phyloP scores from a whole-genome alignment of 2,797 vertebrate species.

The Acipenser ruthenus region DNA sequence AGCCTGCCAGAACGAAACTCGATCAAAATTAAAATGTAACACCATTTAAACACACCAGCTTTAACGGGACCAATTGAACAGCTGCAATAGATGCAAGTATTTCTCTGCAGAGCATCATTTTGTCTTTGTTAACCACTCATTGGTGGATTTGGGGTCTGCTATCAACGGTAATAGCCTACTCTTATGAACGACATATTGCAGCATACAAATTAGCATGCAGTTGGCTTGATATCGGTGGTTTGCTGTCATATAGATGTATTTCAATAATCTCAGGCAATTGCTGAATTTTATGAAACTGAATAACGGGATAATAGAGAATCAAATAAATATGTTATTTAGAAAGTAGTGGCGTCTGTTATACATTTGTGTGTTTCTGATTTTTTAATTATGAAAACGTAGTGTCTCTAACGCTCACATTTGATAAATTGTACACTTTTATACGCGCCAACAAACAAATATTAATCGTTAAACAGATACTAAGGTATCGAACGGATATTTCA shows the following conservation, averaged over 20 bases:
- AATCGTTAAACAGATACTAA: too few relatives aligned
- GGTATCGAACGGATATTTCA: too few relatives aligned
- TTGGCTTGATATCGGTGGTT: neutral
- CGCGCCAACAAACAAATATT: too few relatives aligned
- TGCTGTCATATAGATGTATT: neutral
- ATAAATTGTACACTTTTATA: too few relatives aligned
- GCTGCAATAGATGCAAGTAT: slow-evolving; percentile 83
- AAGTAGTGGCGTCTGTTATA: too few relatives aligned
- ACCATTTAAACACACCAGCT: slow-evolving; percentile 81
- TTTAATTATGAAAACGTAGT: too few relatives aligned
- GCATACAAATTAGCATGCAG: neutral
- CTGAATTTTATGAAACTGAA: too few relatives aligned
- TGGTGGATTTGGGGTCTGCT: neutral
- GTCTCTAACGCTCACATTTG: too few relatives aligned
- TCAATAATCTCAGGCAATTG: too few relatives aligned
- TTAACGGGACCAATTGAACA: slow-evolving; percentile 74
- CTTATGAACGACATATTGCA: neutral
- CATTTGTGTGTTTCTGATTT: too few relatives aligned
- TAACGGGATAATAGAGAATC: too few relatives aligned
- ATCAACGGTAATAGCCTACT: neutral
- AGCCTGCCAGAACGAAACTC: slow-evolving; percentile 74
- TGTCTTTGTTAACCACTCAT: slow-evolving; percentile 41
- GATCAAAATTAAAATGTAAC: slow-evolving; percentile 94
- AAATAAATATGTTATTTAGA: too few relatives aligned
- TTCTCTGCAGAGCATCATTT: slow-evolving; percentile 60